Base-by-base conservation (phyloP, 2,113 vertebrate genomes). In the Mormyrus iriodes region DNA sequence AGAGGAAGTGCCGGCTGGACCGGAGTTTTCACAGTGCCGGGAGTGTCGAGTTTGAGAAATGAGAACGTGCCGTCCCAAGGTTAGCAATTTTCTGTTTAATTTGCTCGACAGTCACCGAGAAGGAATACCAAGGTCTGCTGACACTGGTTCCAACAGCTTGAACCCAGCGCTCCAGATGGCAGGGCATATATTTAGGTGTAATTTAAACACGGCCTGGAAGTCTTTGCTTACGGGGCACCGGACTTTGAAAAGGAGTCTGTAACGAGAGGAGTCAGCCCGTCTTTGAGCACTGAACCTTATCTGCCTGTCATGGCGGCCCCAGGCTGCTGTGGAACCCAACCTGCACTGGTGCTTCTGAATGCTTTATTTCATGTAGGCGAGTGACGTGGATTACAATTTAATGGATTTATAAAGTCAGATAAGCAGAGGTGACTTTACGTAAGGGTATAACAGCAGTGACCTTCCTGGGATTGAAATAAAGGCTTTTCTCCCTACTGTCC, bases 41-140 rank as follows among this genome's bases (percentile, higher is more conserved):
- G 86, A 87, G 31, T 51, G 85, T 87, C 9, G 51, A 15, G 51
- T 35, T 86, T 87, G 48, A 87, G 86, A 24, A 65, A 42, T 61
- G 53, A 24, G 55, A 58, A 13, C 49, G 10, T 12, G 15, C 51
- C 85, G n/a, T 86, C 48, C 51, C 51, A 35, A n/a, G 39, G 51
- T 86, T 86, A 53, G 85, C 85, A 53, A 55, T 27, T 53, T 48
- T 84, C 82, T n/a, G 39, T 48, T 44, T 52, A 17, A 52, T 52
- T 53, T 21, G 35, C 17, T 31, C 31, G 15, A 87, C 86, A 58
- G 10, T 39, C 27, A 35, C 52, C 6, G 53, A 31, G 49, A 58
- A 39, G 19, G 51, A 58, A 42, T 13, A 15, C 52, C 21, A 3
- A 46, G 35, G 53, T 61, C 10, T 44, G 19, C 8, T 65, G 17